Percentiles rank a stretch among this genome's conserved stretches.
Evolutionary conservation across 1,140 invertebrate genomes (phyloP).

Genomic region (Brachystomella parvula): DNA sequence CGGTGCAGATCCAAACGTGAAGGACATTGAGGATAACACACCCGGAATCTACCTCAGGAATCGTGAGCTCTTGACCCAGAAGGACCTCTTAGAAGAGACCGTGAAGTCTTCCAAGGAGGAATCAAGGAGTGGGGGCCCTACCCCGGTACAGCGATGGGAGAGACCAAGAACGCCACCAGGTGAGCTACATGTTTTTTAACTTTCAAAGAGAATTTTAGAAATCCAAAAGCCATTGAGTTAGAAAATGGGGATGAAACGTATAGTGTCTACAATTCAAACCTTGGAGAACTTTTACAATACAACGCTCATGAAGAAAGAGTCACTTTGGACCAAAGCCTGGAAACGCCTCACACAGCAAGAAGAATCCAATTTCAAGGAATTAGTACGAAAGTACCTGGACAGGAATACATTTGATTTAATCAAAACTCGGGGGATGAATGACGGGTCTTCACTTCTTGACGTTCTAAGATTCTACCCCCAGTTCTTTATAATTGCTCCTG

Average conservation of each 20-base stretch:
- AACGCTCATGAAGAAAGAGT: conserved; percentile 19
- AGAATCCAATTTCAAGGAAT: conserved; percentile 11
- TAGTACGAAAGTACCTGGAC: conserved; percentile 23
- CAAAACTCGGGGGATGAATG: conserved; percentile 20
- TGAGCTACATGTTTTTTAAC: neutral
- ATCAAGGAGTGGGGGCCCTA: neutral
- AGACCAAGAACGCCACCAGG: conserved; percentile 24
- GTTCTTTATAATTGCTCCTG: conserved; percentile 51
- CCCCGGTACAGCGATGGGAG: conserved; percentile 31
- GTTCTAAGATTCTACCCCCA: conserved; percentile 37
- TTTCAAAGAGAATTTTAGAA: conserved; percentile 8
- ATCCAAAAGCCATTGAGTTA: conserved; percentile 22
- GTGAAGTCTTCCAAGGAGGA: neutral
- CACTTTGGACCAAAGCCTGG: conserved; percentile 30
- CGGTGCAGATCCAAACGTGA: conserved; percentile 69
- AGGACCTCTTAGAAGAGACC: conserved; percentile 14
- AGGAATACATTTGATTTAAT: conserved; percentile 19
- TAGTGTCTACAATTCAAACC: conserved; percentile 1
- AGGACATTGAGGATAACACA: conserved; percentile 54
- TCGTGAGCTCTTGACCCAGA: conserved; percentile 58
- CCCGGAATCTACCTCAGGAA: conserved; percentile 59
- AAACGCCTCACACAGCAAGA: conserved; percentile 19
- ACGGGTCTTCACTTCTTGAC: conserved; percentile 30
- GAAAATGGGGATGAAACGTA: conserved; percentile 8
- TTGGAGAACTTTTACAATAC: conserved; percentile 26